Base-by-base conservation (phyloP, 2,113 vertebrate species). In the Plestiodon gilberti region DNA sequence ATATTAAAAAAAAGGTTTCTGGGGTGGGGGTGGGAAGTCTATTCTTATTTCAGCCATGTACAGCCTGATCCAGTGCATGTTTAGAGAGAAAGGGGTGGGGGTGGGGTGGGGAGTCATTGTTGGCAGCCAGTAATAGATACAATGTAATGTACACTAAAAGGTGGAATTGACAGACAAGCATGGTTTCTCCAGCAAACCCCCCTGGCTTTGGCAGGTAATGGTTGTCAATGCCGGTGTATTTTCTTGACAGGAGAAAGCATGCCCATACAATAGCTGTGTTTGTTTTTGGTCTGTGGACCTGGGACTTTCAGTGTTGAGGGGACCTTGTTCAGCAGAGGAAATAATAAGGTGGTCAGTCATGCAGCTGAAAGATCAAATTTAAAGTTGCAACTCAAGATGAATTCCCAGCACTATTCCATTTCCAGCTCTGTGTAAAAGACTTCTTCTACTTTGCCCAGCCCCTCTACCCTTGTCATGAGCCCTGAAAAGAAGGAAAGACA, bases 301-400 rank as follows among this genome's bases (percentile, higher is more conserved):
- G 90, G 94, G 90, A 83, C n/a, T 62, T 96, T 94, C 89, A 94
- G 91, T 89, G 88, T 94, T 88, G 96, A 96, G 96, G 96, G 97
- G 95, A 95, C 92, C 89, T 91, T 96, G 94, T 94, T 93, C 89
- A 87, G 82, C 91, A 93, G 92, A 94, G 91, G 91, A 97, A 97
- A 97, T 97, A 97, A 98, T 98, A 97, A 97, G 96, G 95, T 97
- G 97, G 96, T 98, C 97, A 98, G 97, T 97, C 97, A 97, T 97
- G 97, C 98, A 97, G 95, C 96, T 90, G 73, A 95, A 95, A 97
- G 97, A 98, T 98, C 97, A 95, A 97, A 95, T 98, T 97, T 97
- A 97, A 97, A 97, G 96, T 95, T 95, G 97, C 98, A 98, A 97
- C 96, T 92, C 96, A 96, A 95, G 94, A 96, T 93, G 95, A 96